Evolutionary conservation across 2,888 invertebrate species (phyloP), one percentile per base, ranked within the genome.

Genomic region (Lithosia quadra): DNA sequence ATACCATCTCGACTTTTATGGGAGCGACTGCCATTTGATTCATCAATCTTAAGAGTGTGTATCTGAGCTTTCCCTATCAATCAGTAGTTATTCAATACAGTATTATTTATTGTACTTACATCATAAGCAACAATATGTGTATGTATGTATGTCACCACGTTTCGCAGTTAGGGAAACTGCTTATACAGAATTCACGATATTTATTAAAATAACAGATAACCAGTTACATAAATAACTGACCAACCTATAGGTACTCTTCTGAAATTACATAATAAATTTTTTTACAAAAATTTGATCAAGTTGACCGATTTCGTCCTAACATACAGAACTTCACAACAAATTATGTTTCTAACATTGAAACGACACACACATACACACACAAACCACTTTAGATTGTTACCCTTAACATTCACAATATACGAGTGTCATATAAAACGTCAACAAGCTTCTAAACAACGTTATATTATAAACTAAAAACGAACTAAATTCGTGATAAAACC

Each of bases 401-500:
- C 60, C 24, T 60, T 18, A 36, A 39, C 65, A 67, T 69, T 53
- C 63, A 59, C 59, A 79, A 68, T 69, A 77, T 77, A 71, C 61
- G 62, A 62, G 39, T 34, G 63, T 64, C 67, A 69, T 68, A 68
- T 13, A 49, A 72, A 69, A 58, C 49, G 56, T 72, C 80, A 61
- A 1, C 75, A 65, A 66, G 21, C 61, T 72, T 60, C 60, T 72
- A 70, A 70, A 77, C 67, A 63, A 62, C 60, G 43, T 61, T 59
- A 70, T 72, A 74, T 67, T 61, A 71, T 79, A 63, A 61, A 67
- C 63, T 62, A 63, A 72, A 72, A 77, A 78, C 65, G 71, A 66
- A 65, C 33, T 43, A 67, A 63, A 67, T 61, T 70, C 61, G 43
- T 36, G 60, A 78, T 78, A 78, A 78, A 80, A 69, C 67, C 61